Conservation (phyloP, 1,140 invertebrate genomes). For the Trichomalopsis sarcophagae region DNA sequence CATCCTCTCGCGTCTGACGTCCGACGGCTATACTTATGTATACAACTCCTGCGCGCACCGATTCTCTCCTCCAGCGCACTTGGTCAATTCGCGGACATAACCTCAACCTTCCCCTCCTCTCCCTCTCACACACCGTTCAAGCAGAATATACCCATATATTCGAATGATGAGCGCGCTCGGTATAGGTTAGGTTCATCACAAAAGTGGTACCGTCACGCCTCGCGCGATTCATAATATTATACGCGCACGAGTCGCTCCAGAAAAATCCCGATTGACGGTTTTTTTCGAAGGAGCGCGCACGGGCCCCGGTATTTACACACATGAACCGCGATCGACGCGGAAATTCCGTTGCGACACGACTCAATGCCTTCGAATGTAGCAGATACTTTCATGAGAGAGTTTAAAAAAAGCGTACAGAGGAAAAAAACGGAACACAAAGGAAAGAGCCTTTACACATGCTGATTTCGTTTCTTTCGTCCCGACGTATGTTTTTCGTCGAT, state of each 20-base stretch:
- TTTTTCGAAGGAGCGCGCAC: too few species aligned
- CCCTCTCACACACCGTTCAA: not conserved
- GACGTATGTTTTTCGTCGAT: not conserved
- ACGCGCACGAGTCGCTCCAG: not conserved
- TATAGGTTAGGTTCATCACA: conserved; percentile 32
- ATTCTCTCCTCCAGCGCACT: not conserved
- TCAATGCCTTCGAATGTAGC: not conserved
- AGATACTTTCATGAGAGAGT: not conserved
- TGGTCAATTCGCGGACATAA: conserved; percentile 25
- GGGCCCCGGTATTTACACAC: not conserved
- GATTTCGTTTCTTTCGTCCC: not conserved
- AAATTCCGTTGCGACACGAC: not conserved
- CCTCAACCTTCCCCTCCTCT: conserved; percentile 1
- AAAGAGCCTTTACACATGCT: not conserved
- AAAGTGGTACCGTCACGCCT: conserved; percentile 20
- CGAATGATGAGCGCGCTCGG: not conserved
- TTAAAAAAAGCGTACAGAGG: not conserved
- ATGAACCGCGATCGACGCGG: not conserved
- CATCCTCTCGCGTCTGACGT: too few species aligned
- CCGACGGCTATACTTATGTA: too few species aligned
- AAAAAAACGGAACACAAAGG: not conserved
- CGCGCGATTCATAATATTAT: not conserved
- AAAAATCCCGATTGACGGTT: not conserved
- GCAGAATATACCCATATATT: not conserved
- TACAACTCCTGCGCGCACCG: not conserved